Evolutionary conservation across 2,888 invertebrate species (phyloP), one percentile per base, ranked within the genome.

Genomic region (Oligia strigilis): DNA sequence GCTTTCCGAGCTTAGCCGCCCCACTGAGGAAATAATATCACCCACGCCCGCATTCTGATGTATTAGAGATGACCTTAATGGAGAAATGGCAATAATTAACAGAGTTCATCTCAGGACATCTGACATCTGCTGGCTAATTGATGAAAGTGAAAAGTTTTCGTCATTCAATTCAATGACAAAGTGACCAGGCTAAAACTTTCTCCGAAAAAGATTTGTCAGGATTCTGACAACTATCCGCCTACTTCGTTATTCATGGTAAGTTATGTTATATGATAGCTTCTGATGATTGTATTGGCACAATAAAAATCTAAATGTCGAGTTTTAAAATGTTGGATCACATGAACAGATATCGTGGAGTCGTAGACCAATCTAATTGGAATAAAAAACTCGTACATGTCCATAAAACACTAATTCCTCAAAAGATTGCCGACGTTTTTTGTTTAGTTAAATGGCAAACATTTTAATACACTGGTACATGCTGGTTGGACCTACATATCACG

Each of bases 121-220:
- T 75, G 86, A 82, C 77, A 83, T 72, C 80, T 75, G 80, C 79
- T 79, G 55, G 86, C 82, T 86, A 90, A 88, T 86, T 88, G 89
- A 79, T 84, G 88, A 91, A 92, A 90, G 90, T 90, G 87, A 90
- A 91, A 88, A 84, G 76, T 84, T 85, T 77, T 87, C 81, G 81
- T 83, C 77, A 81, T 83, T 84, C 83, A 75, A 84, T 88, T 86
- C 79, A 90, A 89, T 83, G 81, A 81, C 79, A 70, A 78, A 83
- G 65, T 78, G 75, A 80, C 75, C 76, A 77, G 80, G 77, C 75
- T 83, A 78, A 80, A 75, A 90, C 90, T 90, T 90, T 90, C 90
- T 73, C 84, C 77, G 76, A 83, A 85, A 90, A 81, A 87, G 81
- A 87, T 87, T 85, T 80, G 79, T 82, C 79, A 81, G 78, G 74